phyloP scores from a whole-genome alignment of 2,113 vertebrate species.

The Pteropus alecto region DNA sequence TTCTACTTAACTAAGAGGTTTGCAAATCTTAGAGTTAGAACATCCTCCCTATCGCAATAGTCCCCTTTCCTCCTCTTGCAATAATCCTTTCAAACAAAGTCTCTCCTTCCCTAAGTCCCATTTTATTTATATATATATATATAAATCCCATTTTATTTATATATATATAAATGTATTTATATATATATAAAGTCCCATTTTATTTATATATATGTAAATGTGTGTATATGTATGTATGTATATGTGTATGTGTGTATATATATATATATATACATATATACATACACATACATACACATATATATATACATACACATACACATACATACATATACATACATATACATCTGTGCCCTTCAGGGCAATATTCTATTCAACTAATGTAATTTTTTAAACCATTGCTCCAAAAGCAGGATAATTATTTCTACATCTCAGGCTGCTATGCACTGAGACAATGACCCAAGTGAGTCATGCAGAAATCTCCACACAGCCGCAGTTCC shows the following conservation, averaged over 20 bases:
- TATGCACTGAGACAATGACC: neutral
- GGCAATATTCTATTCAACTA: neutral
- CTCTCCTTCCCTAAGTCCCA: neutral
- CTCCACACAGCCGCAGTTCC: neutral
- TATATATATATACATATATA: no score
- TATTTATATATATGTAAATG: no score
- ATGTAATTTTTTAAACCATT: conserved; percentile 45
- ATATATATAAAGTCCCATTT: no score
- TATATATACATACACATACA: no score
- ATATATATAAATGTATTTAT: no score
- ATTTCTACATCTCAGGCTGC: conserved; percentile 4
- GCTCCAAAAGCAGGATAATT: conserved; percentile 26
- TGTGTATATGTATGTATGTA: no score
- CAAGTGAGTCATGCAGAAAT: conserved; percentile 32
- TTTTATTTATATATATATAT: neutral
- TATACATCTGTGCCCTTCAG: neutral
- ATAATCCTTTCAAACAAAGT: neutral
- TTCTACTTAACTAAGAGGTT: neutral
- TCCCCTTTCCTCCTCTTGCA: neutral
- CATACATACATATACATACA: no score
- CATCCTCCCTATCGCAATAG: neutral
- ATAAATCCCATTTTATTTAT: no score
- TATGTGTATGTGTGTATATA: no score
- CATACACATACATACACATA: no score
- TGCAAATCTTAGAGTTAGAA: neutral